Conservation (phyloP, 2,797 vertebrate genomes). For the Craterocephalus amniculus region DNA sequence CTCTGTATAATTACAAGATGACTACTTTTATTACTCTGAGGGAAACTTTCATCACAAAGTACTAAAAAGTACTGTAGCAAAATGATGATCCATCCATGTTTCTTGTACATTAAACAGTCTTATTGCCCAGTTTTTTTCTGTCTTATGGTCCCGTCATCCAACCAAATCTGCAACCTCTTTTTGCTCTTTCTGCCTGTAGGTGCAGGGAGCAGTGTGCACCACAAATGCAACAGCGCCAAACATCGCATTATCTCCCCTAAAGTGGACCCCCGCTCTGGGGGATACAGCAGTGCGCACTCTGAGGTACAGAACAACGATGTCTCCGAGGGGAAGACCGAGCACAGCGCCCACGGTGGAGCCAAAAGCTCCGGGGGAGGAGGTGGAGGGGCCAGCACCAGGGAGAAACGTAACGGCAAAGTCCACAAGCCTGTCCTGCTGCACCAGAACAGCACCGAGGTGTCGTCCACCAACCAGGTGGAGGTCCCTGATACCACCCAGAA, state of each 20-base stretch:
- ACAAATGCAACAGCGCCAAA: slow-evolving; percentile 99
- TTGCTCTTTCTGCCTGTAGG: slow-evolving; percentile 78
- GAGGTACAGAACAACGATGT: slow-evolving; percentile 99
- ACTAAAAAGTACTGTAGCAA: slow-evolving; percentile 8
- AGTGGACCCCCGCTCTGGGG: slow-evolving; percentile 94
- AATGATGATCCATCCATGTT: slow-evolving; percentile 22
- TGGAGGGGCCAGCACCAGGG: slow-evolving; percentile 81
- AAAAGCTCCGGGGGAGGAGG: slow-evolving; percentile 80
- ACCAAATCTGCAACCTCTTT: slow-evolving; percentile 29
- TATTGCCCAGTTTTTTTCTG: slow-evolving; percentile 2
- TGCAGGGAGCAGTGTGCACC: slow-evolving; percentile 97
- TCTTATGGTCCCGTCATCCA: neutral
- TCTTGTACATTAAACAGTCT: slow-evolving; percentile 18
- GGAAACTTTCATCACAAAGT: slow-evolving; percentile 15
- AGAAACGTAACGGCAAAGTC: slow-evolving; percentile 98
- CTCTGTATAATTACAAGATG: slow-evolving; percentile 17
- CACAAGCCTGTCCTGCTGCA: slow-evolving; percentile 95
- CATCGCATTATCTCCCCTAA: slow-evolving; percentile 99
- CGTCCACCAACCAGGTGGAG: slow-evolving; percentile 99
- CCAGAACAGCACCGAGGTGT: slow-evolving; percentile 98
- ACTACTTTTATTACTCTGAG: slow-evolving; percentile 25
- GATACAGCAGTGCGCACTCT: slow-evolving; percentile 90
- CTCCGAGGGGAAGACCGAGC: slow-evolving; percentile 97
- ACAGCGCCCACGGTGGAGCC: slow-evolving; percentile 84
- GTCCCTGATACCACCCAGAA: slow-evolving; percentile 99